Evolutionary conservation across 1,140 invertebrate species (phyloP).

Genomic region (Trypoxylus dichotomus): DNA sequence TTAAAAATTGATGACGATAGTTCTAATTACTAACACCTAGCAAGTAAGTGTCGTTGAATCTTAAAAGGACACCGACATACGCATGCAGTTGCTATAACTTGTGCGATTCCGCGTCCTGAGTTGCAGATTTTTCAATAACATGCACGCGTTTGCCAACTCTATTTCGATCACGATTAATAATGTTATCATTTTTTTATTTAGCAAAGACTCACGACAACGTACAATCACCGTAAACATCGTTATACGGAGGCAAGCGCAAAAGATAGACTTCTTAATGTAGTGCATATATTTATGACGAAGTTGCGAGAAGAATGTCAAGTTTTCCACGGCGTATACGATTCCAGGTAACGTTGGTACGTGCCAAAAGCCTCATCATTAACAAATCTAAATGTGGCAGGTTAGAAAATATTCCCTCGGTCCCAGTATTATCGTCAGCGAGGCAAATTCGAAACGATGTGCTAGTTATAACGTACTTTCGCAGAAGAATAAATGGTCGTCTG

Average conservation of each 20-base stretch:
- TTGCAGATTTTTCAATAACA: too few relatives aligned
- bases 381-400: background rate
- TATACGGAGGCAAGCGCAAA: background rate
- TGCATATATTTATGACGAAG: background rate
- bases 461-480: too few relatives aligned
- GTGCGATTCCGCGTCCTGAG: too few relatives aligned
- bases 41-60: too few relatives aligned
- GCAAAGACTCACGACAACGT: background rate
- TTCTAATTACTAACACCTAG: too few relatives aligned
- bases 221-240: background rate
- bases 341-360: background rate
- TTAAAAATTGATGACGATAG: too few relatives aligned
- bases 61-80: too few relatives aligned
- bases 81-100: too few relatives aligned
- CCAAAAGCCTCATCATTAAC: background rate
- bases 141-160: too few relatives aligned
- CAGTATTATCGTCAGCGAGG: background rate
- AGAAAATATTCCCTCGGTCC: background rate
- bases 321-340: background rate
- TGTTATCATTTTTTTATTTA: background rate
- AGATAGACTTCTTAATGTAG: background rate
- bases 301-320: background rate
- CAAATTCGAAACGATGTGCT: background rate
- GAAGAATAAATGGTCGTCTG: too few relatives aligned
- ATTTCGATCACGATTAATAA: too few relatives aligned